These are phyloP conservation scores for Lasiurus cinereus DNA, from an alignment of 2,113 vertebrate genomes.

Conservation along the genomic window DNA sequence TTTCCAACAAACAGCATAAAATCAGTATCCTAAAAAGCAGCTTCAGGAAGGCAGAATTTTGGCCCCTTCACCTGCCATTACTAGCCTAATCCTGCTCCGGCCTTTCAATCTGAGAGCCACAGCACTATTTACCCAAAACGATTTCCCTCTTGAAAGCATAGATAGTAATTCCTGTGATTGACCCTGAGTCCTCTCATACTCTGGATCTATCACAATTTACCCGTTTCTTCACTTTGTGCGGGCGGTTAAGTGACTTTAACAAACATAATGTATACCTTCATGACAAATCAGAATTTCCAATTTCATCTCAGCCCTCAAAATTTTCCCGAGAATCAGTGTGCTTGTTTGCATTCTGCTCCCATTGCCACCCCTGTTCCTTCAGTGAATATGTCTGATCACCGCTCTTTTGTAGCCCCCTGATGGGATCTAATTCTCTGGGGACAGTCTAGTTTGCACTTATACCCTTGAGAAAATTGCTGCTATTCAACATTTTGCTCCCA, in stretches of 20 bases:
- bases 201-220: background rate
- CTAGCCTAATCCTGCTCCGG: background rate
- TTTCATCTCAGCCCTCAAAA: background rate
- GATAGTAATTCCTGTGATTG: background rate
- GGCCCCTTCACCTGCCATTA: background rate
- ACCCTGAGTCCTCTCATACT: background rate
- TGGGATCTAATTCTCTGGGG: background rate
- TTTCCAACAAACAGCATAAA: background rate
- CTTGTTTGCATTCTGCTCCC: background rate
- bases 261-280: background rate
- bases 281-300: background rate
- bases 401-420: background rate
- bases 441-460: background rate
- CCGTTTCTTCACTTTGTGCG: background rate
- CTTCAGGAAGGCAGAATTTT: background rate
- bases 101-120: background rate
- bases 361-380: background rate
- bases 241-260: background rate
- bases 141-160: background rate
- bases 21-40: background rate
- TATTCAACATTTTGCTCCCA: background rate
- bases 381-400: background rate
- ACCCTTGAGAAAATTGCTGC: background rate
- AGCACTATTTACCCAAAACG: background rate
- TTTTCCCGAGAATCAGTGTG: background rate